Percentiles rank a stretch among this genome's conserved stretches.
These are phyloP conservation scores for Sarcophaga rosellei DNA, from an alignment of 2,888 invertebrate genomes.

Conservation along the genomic window DNA sequence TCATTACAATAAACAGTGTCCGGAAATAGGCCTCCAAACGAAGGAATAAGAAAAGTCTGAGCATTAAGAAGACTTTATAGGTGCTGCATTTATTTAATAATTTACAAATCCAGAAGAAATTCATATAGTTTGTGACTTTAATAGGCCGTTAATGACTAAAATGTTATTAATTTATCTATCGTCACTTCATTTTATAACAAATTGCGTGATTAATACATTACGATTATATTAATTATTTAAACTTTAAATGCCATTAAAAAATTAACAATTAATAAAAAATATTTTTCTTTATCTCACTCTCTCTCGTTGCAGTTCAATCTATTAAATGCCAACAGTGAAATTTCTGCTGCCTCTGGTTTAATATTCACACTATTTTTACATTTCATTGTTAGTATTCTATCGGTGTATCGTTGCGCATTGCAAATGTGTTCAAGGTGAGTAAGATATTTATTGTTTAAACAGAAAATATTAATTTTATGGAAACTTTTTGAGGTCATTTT, in stretches of 20 bases:
- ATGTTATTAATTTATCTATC: too few species aligned
- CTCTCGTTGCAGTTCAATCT: slow-evolving; percentile 73
- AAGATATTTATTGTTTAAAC: not conserved
- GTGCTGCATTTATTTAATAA: too few species aligned
- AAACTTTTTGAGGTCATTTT: not conserved
- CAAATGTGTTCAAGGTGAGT: slow-evolving; percentile 80
- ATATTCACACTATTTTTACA: slow-evolving; percentile 79
- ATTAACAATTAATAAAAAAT: not conserved
- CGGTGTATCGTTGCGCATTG: slow-evolving; percentile 80
- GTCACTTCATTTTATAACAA: too few species aligned
- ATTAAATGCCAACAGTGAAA: slow-evolving; percentile 76
- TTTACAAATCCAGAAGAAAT: not conserved
- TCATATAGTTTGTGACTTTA: not conserved
- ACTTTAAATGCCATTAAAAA: not conserved
- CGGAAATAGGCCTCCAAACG: too few species aligned
- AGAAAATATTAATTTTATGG: not conserved
- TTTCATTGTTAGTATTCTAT: slow-evolving; percentile 79
- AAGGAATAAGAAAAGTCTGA: too few species aligned
- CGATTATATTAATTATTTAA: too few species aligned
- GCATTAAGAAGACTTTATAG: too few species aligned
- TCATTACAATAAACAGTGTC: too few species aligned
- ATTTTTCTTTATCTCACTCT: not conserved
- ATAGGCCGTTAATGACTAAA: too few species aligned
- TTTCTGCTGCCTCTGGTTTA: slow-evolving; percentile 79
- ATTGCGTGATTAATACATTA: too few species aligned